These are phyloP conservation scores for Drosophila tristis DNA, from an alignment of 1,140 invertebrate species.

Conservation along the genomic window DNA sequence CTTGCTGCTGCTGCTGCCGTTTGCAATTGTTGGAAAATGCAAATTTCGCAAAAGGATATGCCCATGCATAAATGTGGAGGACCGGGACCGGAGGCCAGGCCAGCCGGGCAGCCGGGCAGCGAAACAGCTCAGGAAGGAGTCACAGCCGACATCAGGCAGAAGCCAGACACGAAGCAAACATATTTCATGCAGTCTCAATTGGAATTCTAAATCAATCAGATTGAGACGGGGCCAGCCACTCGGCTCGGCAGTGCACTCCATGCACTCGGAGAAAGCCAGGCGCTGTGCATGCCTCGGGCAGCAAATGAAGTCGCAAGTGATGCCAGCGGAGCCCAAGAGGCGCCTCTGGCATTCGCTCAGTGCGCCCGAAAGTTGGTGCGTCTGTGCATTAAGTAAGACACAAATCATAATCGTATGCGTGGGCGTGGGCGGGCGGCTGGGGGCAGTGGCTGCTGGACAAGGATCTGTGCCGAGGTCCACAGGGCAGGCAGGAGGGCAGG, in stretches of 20 bases:
- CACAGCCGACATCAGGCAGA: constrained; percentile 44
- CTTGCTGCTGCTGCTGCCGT: constrained; percentile 43
- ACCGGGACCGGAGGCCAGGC: constrained; percentile 10
- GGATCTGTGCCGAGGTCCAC: constrained; percentile 33
- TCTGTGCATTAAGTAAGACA: constrained; percentile 83
- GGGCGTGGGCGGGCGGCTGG: constrained; percentile 31
- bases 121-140: constrained; percentile 24
- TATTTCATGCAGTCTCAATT: constrained; percentile 84
- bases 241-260: background rate
- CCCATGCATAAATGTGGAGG: constrained; percentile 68
- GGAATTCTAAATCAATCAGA: constrained; percentile 84
- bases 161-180: constrained; percentile 73
- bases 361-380: constrained; percentile 23
- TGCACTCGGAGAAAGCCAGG: constrained; percentile 12
- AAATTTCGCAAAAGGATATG: constrained; percentile 82
- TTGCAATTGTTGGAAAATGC: constrained; percentile 78
- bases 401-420: constrained; percentile 82
- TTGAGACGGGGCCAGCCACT: constrained; percentile 73
- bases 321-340: too few species aligned
- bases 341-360: background rate
- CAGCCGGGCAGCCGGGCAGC: constrained; percentile 1
- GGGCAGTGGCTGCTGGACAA: constrained; percentile 21
- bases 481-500: background rate
- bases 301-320: too few species aligned
- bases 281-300: too few species aligned